Conservation (phyloP, 2,888 invertebrate species). For the Salticus scenicus region DNA sequence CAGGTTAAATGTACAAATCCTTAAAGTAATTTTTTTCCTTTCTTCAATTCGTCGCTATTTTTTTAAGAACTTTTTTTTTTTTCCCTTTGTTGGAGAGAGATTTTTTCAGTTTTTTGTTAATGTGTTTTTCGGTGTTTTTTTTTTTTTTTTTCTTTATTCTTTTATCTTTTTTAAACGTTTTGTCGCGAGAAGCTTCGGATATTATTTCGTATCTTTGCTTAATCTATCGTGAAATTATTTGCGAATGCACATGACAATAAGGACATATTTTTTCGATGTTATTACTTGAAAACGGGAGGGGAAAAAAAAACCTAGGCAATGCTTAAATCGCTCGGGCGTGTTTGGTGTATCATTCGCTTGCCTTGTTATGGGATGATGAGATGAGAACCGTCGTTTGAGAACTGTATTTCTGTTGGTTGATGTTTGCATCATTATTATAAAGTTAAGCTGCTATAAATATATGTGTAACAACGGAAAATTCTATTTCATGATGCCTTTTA, state of each 20-base stretch:
- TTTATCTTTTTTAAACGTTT: slow-evolving; percentile 17
- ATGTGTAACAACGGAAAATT: no score
- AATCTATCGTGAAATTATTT: slow-evolving; percentile 67
- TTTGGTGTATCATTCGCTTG: not conserved
- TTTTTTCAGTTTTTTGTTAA: slow-evolving; percentile 5
- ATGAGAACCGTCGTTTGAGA: no score
- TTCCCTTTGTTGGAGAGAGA: slow-evolving; percentile 3
- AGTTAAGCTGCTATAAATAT: no score
- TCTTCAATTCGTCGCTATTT: slow-evolving; percentile 3
- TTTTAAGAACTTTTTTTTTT: slow-evolving; percentile 8
- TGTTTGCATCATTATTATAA: no score
- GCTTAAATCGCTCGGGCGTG: not conserved
- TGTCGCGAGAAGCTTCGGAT: slow-evolving; percentile 44
- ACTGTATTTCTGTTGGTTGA: no score
- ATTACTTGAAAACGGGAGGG: not conserved
- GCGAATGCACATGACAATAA: slow-evolving; percentile 55
- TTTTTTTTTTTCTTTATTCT: not conserved
- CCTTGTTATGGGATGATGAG: no score
- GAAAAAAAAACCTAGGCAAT: not conserved
- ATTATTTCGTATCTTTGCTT: slow-evolving; percentile 60
- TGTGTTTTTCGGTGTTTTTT: slow-evolving; percentile 15
- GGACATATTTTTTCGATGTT: not conserved
- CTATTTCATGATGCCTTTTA: no score
- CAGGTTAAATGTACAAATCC: slow-evolving; percentile 69
- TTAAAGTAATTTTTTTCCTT: slow-evolving; percentile 61